A percentile compares a stretch with the other conserved stretches of the same genome.
Evolutionary conservation across 2,113 vertebrate species (phyloP).

Genomic region (Petromus typicus): DNA sequence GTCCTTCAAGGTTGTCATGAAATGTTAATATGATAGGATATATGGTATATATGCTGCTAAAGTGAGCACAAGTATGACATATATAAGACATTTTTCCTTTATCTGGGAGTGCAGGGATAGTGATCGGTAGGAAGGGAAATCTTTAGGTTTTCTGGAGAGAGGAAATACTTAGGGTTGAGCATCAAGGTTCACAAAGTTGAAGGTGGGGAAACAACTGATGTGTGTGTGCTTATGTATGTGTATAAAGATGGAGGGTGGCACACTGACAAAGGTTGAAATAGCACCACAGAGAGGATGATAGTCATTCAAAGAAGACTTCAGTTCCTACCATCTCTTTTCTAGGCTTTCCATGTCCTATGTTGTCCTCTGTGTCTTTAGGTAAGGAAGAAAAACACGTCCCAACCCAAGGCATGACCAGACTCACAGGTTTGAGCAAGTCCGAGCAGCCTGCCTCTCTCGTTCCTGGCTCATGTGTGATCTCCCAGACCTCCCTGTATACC

Average conservation of each 20-base stretch:
- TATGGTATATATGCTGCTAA: background rate
- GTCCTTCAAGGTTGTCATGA: background rate
- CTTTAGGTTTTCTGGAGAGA: background rate
- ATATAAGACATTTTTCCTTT: background rate
- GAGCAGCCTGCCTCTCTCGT: background rate
- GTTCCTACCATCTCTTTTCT: background rate
- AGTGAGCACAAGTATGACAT: background rate
- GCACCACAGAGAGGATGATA: background rate
- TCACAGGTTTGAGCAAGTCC: background rate
- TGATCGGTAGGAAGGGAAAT: background rate
- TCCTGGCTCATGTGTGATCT: background rate
- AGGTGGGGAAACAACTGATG: background rate
- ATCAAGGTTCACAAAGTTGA: background rate
- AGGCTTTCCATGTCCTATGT: background rate
- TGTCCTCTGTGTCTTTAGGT: background rate
- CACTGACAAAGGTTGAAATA: background rate
- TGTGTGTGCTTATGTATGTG: background rate
- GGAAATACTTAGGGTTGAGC: background rate
- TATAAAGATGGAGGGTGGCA: background rate
- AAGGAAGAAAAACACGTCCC: background rate
- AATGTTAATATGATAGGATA: background rate
- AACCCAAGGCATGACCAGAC: background rate
- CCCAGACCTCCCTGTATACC: constrained; percentile 59
- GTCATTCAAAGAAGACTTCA: background rate
- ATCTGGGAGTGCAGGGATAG: background rate